Base-by-base conservation (phyloP, 2,888 invertebrate species). In the Plagodis pulveraria region DNA sequence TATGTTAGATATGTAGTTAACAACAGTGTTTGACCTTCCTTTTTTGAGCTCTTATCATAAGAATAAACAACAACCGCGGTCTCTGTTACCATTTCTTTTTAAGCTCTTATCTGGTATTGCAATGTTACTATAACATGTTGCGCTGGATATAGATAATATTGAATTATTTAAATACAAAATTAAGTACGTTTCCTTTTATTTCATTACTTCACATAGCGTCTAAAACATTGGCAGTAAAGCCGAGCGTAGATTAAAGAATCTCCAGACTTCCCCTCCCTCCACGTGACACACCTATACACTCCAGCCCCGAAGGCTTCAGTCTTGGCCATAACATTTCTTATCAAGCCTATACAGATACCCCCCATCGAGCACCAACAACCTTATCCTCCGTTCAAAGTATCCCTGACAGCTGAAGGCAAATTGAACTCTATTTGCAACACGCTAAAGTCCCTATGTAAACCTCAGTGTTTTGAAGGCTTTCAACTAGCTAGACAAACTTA, bases 311-410 rank as follows among this genome's bases (percentile, higher is more conserved):
- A 72, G 73, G 77, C 80, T 81, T 84, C 82, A 80, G 81, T 77
- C 76, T 77, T 77, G 74, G 76, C 77, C 81, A 81, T 86, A 83
- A 86, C 77, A 75, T 84, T 85, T 81, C 86, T 87, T 88, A 87
- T 87, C 86, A 80, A 81, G 78, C 80, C 79, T 80, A 79, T 78
- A 76, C 83, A 84, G 79, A 70, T 67, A 67, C 79, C 76, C 58
- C 58, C 47, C 57, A 60, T 55, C 57, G 62, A 62, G 56, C 66
- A 51, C 55, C 43, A 57, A 65, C 58, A 62, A 64, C 63, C 55
- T 57, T 58, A 61, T 61, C 45, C 45, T 34, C 12, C 33, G 43
- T 10, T 41, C 50, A 35, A 47, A 59, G 51, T 54, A 57, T 61
- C 11, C 22, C 50, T 44, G 5, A 44, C 50, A 36, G 51, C 38